Evolutionary conservation across 2,797 vertebrate genomes (phyloP), one percentile per base, ranked within the genome.

Genomic region (Vireo griseus): DNA sequence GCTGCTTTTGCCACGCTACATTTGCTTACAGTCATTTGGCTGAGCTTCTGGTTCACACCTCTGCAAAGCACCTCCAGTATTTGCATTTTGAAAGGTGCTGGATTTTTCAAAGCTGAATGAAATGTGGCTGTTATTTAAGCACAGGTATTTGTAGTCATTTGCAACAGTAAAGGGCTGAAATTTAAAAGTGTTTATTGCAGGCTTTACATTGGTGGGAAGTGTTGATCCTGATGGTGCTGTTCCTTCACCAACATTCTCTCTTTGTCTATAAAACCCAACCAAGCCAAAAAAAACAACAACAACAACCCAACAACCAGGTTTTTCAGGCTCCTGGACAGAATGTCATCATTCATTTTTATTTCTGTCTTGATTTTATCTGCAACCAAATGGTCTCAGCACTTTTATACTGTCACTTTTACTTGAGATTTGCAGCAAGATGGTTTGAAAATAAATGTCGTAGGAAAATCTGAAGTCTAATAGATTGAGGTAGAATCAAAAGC

Each of bases 31-130:
- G 88, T 89, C 42, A 3, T 62, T 89, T 79, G 59, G 45, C 84
- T 79, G 71, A 93, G 81, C 68, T 89, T 69, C 67, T 83, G 75
- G 29, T 83, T 94, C 75, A 45, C 82, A 95, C 79, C 79, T 94
- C 83, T 78, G 40, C 72, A 83, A 16, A 67, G 69, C 75, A 80
- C 68, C 81, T 80, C 67, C 63, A 21, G 47, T n/a, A 33, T 89
- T 31, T 71, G 61, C 45, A 22, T 59, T 74, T 71, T 54, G 84
- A 82, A 83, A 95, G 77, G 42, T 61, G 47, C 57, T 94, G 25
- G 63, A 13, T 69, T 91, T 94, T 79, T 79, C 67, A 76, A 37
- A 85, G 59, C 48, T 92, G 73, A 79, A 63, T 87, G 79, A 58
- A 79, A 45, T 21, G 31, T 79, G 79, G 68, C 52, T 86, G 35